Percentiles rank a stretch among this genome's conserved stretches.
These are phyloP conservation scores for Ceramica pisi DNA, from an alignment of 2,888 invertebrate species.

Conservation along the genomic window DNA sequence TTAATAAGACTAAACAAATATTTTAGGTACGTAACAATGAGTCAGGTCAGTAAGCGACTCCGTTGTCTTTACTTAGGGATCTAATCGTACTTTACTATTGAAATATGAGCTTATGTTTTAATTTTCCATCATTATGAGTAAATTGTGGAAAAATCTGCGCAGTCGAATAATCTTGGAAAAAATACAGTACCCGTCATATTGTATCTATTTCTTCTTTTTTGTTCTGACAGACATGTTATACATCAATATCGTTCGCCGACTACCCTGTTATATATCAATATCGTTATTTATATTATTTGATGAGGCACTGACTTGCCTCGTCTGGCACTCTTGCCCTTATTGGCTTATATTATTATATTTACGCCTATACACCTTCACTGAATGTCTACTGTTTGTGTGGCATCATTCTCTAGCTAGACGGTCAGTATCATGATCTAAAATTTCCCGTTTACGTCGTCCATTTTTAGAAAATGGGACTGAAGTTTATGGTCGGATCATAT, in stretches of 20 bases:
- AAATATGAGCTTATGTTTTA: conserved; percentile 8
- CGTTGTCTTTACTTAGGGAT: conserved; percentile 26
- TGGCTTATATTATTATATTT: no score
- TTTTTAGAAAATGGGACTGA: no score
- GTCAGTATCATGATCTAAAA: no score
- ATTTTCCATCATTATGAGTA: conserved; percentile 14
- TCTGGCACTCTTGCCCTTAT: not conserved
- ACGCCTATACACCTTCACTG: not conserved
- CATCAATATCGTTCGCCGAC: no score
- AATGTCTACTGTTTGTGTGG: not conserved
- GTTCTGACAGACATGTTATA: not conserved
- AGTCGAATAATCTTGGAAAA: not conserved
- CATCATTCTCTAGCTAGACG: no score
- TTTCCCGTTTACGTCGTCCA: no score
- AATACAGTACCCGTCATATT: not conserved
- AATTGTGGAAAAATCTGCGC: conserved; percentile 14
- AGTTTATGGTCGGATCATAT: no score
- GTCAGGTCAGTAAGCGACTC: conserved; percentile 4
- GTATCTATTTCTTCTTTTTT: not conserved
- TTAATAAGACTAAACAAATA: conserved; percentile 28
- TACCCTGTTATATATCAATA: no score
- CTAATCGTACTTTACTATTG: conserved; percentile 9
- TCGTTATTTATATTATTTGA: not conserved
- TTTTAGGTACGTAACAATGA: not conserved
- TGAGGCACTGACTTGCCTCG: not conserved